Evolutionary conservation across 2,797 vertebrate species (phyloP).

Genomic region (Labroides dimidiatus): DNA sequence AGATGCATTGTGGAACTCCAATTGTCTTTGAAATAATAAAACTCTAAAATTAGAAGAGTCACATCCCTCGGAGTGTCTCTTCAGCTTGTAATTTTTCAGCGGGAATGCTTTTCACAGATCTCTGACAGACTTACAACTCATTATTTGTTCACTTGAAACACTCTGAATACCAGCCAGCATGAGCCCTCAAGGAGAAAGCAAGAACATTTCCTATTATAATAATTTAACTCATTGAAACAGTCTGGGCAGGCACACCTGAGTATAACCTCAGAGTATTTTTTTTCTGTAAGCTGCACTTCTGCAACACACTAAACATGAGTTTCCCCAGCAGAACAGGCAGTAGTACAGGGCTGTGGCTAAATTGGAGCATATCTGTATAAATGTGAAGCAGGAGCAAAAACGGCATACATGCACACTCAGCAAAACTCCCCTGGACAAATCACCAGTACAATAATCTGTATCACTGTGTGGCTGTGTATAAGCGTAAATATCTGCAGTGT

Average conservation of each 20-base stretch:
- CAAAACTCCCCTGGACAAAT: slow-evolving; percentile 30
- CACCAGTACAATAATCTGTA: slow-evolving; percentile 10
- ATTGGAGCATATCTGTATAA: slow-evolving; percentile 29
- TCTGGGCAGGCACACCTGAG: slow-evolving; percentile 12
- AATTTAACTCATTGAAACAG: slow-evolving; percentile 1
- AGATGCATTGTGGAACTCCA: slow-evolving; percentile 8
- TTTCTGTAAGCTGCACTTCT: slow-evolving; percentile 37
- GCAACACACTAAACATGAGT: slow-evolving; percentile 28
- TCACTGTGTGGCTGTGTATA: slow-evolving; percentile 44
- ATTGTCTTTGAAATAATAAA: slow-evolving; percentile 15
- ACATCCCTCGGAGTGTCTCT: slow-evolving; percentile 16
- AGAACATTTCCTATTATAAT: slow-evolving; percentile 3
- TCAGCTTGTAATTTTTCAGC: slow-evolving; percentile 13
- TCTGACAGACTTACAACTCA: slow-evolving; percentile 6
- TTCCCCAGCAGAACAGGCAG: slow-evolving; percentile 18
- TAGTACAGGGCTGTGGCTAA: slow-evolving; percentile 30
- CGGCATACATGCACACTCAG: slow-evolving; percentile 33
- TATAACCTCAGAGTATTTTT: slow-evolving; percentile 17
- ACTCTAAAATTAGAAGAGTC: slow-evolving; percentile 34
- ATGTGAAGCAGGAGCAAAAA: slow-evolving; percentile 31
- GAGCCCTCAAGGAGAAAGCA: neutral
- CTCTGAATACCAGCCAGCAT: slow-evolving; percentile 7
- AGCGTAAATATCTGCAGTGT: slow-evolving; percentile 46
- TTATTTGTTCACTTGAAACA: slow-evolving; percentile 12
- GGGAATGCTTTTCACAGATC: slow-evolving; percentile 2